phyloP scores from a whole-genome alignment of 1,140 invertebrate species.

The Thaumetopoea pityocampa region DNA sequence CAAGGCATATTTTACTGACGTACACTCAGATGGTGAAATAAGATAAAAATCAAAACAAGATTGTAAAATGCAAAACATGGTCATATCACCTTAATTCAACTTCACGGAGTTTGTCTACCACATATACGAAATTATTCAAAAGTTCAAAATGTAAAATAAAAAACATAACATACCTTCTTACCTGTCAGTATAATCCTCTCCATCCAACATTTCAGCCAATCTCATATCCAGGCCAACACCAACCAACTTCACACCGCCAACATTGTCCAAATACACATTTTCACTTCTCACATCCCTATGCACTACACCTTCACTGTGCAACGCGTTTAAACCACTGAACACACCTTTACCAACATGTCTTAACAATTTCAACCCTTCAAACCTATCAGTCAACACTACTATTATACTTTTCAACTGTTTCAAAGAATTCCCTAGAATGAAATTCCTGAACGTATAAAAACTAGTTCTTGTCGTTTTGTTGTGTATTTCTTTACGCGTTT shows the following conservation, averaged over 20 bases:
- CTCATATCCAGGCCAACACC: constrained; percentile 47
- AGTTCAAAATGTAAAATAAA: constrained; percentile 3
- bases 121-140: no score
- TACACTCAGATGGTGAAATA: no score
- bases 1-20: no score
- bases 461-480: constrained; percentile 64
- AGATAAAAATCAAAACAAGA: no score
- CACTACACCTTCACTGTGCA: constrained; percentile 46
- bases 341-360: constrained; percentile 80
- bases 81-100: no score
- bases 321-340: constrained; percentile 78
- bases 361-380: constrained; percentile 78
- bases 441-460: constrained; percentile 81
- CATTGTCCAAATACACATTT: constrained; percentile 52
- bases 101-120: no score
- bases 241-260: constrained; percentile 51
- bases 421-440: constrained; percentile 65
- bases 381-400: constrained; percentile 52
- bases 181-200: constrained; percentile 51
- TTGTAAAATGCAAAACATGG: no score
- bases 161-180: constrained; percentile 29
- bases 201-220: constrained; percentile 43
- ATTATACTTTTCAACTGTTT: constrained; percentile 41
- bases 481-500: constrained; percentile 73
- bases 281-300: constrained; percentile 55